Percentiles rank a stretch among this genome's conserved stretches.
Evolutionary conservation across 2,113 vertebrate species (phyloP).

Genomic region (Paramormyrops kingsleyae): DNA sequence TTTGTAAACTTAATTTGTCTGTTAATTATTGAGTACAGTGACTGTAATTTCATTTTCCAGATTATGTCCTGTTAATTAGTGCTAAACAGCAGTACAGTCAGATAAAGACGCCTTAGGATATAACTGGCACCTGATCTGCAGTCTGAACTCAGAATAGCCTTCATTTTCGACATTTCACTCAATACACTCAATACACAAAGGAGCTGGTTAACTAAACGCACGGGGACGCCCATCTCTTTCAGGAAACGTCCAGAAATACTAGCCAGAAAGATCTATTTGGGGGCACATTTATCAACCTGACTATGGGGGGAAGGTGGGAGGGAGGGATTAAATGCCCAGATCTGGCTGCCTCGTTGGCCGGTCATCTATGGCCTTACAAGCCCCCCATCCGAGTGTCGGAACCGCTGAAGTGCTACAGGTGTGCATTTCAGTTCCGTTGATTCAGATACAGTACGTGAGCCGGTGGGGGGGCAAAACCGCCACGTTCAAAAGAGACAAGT

Average conservation of each 20-base stretch:
- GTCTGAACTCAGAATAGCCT: constrained; percentile 29
- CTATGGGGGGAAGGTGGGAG: neutral
- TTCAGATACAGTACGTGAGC: constrained; percentile 23
- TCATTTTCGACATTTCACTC: neutral
- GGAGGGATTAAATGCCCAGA: neutral
- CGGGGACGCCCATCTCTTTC: constrained; percentile 31
- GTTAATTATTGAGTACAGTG: neutral
- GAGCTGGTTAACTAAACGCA: constrained; percentile 48
- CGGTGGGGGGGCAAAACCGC: constrained; percentile 14
- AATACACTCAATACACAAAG: constrained; percentile 16
- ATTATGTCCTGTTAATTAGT: neutral
- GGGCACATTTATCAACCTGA: neutral
- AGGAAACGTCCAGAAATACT: constrained; percentile 29
- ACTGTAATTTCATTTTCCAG: neutral
- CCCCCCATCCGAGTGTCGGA: neutral
- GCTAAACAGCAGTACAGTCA: neutral
- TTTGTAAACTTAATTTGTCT: neutral
- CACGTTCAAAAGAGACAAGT: constrained; percentile 24
- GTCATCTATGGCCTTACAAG: neutral
- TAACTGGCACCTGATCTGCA: constrained; percentile 30
- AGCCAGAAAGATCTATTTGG: neutral
- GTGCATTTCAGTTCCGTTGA: neutral
- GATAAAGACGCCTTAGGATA: neutral
- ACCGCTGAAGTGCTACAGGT: neutral
- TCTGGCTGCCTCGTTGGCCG: neutral